Evolutionary conservation across 1,140 invertebrate species (phyloP), one percentile per base, ranked within the genome.

Genomic region (Zaprionus lachaisei): DNA sequence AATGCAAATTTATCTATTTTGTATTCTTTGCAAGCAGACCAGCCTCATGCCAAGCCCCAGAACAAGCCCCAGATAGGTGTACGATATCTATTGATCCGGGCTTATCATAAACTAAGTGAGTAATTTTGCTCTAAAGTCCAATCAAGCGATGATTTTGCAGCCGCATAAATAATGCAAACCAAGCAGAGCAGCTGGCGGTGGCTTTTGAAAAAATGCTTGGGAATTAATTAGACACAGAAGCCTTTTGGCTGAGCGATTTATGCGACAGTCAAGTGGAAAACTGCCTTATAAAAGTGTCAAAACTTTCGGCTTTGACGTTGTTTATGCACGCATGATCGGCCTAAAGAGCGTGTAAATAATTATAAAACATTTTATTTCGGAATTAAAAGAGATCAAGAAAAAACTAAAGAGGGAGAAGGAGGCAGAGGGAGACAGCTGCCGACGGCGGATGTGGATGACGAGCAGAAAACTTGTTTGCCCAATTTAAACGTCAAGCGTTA

Each of bases 261-360:
- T 90, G 81, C 58, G 85, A 85, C 85, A 91, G 73, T 56, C 81
- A 57, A 84, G 85, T 61, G 81, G 79, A 77, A 74, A 90, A 85
- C 82, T 90, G 85, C 79, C 81, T 82, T 90, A 90, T 90, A 90
- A 90, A 90, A 90, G 86, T 90, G 85, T 90, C 85, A 90, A 85
- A 90, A 90, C 75, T 79, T 78, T 85, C 71, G 73, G 77, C 82
- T 49, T 55, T 22, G 55, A 62, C 68, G 76, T 79, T 76, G 73
- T 90, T 90, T 90, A 91, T 90, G 85, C 61, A 47, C 41, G 38
- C 69, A 79, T 77, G 79, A 82, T 82, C 90, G 81, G 56, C 38
- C 41, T 55, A 69, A 74, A 76, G 65, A 76, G 80, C 85, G 83
- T 83, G 83, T 83, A 87, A 83, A 87, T 87, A 83, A 83, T 73